phyloP scores from a whole-genome alignment of 2,888 invertebrate genomes.

The Brenthis ino region DNA sequence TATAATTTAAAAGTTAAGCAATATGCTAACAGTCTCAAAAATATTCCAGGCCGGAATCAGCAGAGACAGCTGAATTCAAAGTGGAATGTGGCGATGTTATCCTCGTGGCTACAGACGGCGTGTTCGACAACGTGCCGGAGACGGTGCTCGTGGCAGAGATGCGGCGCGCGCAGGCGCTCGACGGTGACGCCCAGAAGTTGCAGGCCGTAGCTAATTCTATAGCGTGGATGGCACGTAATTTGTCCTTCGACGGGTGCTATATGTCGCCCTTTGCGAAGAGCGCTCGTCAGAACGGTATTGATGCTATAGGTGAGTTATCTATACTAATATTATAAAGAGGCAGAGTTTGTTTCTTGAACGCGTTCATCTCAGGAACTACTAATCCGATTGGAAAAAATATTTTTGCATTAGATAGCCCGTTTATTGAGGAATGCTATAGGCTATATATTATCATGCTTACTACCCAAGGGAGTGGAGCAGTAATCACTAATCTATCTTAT shows the following conservation, averaged over 20 bases:
- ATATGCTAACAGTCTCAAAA: background rate
- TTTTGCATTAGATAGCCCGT: no score
- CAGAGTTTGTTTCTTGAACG: no score
- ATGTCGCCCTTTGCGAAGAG: constrained; percentile 97
- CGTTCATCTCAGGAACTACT: no score
- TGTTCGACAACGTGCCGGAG: constrained; percentile 98
- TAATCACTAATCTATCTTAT: no score
- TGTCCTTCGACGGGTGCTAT: constrained; percentile 96
- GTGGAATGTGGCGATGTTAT: constrained; percentile 97
- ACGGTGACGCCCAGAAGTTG: constrained; percentile 86
- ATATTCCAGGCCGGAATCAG: constrained; percentile 90
- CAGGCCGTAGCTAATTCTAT: constrained; percentile 97
- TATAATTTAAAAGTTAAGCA: no score
- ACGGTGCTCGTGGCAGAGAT: constrained; percentile 93
- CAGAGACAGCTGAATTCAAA: constrained; percentile 92
- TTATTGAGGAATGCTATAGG: no score
- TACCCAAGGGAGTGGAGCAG: no score
- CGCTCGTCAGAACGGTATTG: constrained; percentile 95
- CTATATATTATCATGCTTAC: no score
- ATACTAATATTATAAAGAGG: no score
- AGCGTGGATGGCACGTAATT: constrained; percentile 96
- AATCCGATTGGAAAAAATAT: no score
- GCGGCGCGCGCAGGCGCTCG: constrained; percentile 81
- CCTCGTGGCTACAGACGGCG: constrained; percentile 97
- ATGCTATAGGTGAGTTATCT: constrained; percentile 88